Evolutionary conservation across 92 coral and sea anemone genomes (phyloP).

Genomic region (Diadumene lineata): DNA sequence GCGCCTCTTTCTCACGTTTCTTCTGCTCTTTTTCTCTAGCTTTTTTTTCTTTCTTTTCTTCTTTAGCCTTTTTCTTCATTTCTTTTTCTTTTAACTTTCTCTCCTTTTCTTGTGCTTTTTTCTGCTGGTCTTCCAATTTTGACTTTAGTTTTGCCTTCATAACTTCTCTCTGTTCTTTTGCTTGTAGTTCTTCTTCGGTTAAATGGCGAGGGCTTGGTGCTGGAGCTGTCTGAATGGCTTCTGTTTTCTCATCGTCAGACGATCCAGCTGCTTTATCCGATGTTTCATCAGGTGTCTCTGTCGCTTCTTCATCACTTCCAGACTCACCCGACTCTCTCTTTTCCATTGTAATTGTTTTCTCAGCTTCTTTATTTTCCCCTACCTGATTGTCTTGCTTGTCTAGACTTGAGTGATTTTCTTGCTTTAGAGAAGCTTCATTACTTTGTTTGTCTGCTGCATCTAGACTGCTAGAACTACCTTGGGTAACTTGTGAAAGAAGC

Average conservation of each 20-base stretch:
- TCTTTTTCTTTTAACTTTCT: conserved; percentile 23
- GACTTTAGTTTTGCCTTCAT: neutral
- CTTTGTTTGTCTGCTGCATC: neutral
- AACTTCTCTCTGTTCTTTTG: neutral
- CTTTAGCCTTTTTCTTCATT: conserved; percentile 12
- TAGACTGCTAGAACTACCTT: neutral
- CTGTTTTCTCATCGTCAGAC: neutral
- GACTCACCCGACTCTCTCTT: neutral
- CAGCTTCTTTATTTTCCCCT: neutral
- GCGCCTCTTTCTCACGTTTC: conserved; percentile 24
- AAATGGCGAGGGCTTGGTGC: neutral
- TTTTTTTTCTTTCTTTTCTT: conserved; percentile 19
- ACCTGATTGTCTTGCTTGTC: neutral
- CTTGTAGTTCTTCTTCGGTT: conserved; percentile 9
- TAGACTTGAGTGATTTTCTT: neutral
- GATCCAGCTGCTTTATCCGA: neutral
- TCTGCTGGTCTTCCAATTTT: neutral
- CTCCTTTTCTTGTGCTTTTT: conserved; percentile 9
- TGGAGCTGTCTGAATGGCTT: neutral
- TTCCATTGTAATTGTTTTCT: neutral
- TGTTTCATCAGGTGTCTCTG: neutral
- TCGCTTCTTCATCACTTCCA: neutral
- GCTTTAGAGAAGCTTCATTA: neutral
- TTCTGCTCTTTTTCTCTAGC: conserved; percentile 14
- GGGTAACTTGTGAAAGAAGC: neutral